Conservation (phyloP, 2,113 vertebrate genomes). For the Brachionichthys hirsutus region DNA sequence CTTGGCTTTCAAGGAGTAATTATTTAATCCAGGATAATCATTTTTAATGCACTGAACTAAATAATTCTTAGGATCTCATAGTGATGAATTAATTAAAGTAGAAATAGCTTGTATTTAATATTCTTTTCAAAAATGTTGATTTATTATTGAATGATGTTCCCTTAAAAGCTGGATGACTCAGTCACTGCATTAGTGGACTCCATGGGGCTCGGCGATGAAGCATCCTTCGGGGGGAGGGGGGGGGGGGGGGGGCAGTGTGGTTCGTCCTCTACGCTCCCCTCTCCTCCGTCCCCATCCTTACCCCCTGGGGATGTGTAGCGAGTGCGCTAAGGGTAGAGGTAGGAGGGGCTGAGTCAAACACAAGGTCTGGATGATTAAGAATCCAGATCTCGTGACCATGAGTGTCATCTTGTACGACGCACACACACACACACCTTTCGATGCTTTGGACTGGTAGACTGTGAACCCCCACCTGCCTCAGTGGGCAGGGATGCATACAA, state of each 20-base stretch:
- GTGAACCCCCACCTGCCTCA: slow-evolving; percentile 45
- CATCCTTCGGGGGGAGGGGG: slow-evolving; percentile 37
- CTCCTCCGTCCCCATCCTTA: slow-evolving; percentile 12
- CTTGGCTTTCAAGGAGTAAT: no score
- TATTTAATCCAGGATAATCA: no score
- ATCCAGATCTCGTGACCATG: slow-evolving; percentile 58
- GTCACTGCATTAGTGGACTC: slow-evolving; percentile 40
- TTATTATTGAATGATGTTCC: neutral
- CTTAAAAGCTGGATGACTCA: slow-evolving; percentile 6
- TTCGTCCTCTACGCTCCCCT: slow-evolving; percentile 45
- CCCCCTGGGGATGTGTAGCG: slow-evolving; percentile 18
- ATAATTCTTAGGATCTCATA: no score
- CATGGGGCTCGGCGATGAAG: slow-evolving; percentile 28
- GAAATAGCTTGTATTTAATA: no score
- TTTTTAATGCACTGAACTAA: no score
- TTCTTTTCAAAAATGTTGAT: no score
- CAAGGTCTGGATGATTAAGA: slow-evolving; percentile 63
- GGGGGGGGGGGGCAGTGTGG: slow-evolving; percentile 29
- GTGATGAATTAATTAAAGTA: no score
- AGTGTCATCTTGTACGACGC: slow-evolving; percentile 48
- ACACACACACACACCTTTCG: slow-evolving; percentile 48
- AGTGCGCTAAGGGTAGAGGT: slow-evolving; percentile 24
- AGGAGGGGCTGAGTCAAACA: slow-evolving; percentile 23
- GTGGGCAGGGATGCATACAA: slow-evolving; percentile 21
- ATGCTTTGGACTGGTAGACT: slow-evolving; percentile 42